Base-by-base conservation (phyloP, 1,140 invertebrate species). In the Drosophila hydei region DNA sequence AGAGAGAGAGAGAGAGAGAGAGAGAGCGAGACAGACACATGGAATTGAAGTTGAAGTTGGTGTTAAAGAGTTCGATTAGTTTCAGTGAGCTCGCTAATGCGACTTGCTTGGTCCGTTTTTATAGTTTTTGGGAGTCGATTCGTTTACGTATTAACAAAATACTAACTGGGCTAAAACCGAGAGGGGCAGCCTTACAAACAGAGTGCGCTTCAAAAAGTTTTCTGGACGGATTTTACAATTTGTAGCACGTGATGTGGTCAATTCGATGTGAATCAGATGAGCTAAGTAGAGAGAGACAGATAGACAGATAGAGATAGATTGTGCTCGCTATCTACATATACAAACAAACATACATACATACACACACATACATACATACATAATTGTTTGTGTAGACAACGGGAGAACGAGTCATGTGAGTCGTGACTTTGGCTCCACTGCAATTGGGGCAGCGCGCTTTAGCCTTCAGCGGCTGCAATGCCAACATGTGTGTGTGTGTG, bases 141-240 rank as follows among this genome's bases (percentile, higher is more conserved):
- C n/a, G n/a, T n/a, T n/a, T n/a, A n/a, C n/a, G n/a, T n/a, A n/a
- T 65, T 33, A 56, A 30, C 2, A 33, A 11, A 33, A 33, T 30
- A 8, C 7, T 30, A 7, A 30, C 9, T 30, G 25, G 38, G 27
- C 40, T n/a, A 16, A 43, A 61, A 58, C 14, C 38, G 12, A 58
- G n/a, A 30, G 25, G 8, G 33, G 40, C 12, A 25, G 21, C 33
- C 38, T 30, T 42, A 3, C 23, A 63, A 63, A 64, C 50, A 60
- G 76, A 51, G 70, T 83, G 79, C 78, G 81, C 81, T 87, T 88
- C 81, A 87, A 87, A 85, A 75, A 77, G 81, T 87, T 88, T 88
- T 81, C 83, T 85, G 81, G 81, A 87, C 81, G 81, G 81, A 87
- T 87, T 81, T 87, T 87, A 87, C 81, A 85, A 87, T 87, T 87